Evolutionary conservation across 1,140 invertebrate species (phyloP).

Genomic region (Lepidurus packardi): DNA sequence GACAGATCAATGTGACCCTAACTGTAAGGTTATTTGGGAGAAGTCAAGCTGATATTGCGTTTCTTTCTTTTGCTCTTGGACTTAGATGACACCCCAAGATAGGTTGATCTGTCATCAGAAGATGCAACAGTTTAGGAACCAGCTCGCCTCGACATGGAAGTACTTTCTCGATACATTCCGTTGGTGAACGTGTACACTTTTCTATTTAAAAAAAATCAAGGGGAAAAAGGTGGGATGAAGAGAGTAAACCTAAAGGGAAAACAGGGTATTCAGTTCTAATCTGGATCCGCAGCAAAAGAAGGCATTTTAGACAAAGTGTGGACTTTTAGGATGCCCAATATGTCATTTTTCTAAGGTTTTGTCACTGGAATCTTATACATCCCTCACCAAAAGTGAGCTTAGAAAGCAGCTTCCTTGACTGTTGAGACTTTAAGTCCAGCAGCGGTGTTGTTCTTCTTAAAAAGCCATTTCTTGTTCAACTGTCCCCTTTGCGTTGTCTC

Average conservation of each 20-base stretch:
- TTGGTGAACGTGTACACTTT: not conserved
- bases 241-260: not conserved
- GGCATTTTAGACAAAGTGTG: not conserved
- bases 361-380: not conserved
- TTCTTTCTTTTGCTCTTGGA: not conserved
- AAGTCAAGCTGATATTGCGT: not conserved
- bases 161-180: slow-evolving; percentile 15
- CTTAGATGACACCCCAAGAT: not conserved
- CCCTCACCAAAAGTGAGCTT: not conserved
- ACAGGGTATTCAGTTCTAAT: no score
- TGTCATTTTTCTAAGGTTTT: not conserved
- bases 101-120: not conserved
- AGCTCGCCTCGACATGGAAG: not conserved
- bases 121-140: slow-evolving; percentile 9
- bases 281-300: no score
- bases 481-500: not conserved
- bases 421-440: not conserved
- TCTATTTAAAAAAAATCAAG: not conserved
- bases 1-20: not conserved
- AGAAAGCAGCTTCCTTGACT: not conserved
- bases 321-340: not conserved
- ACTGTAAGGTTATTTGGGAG: not conserved
- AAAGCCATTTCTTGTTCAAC: slow-evolving; percentile 19
- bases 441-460: not conserved
- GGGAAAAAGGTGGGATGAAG: not conserved